Percentiles rank a stretch among this genome's conserved stretches.
phyloP scores from a whole-genome alignment of 2,797 vertebrate species.

The Acanthis flammea region DNA sequence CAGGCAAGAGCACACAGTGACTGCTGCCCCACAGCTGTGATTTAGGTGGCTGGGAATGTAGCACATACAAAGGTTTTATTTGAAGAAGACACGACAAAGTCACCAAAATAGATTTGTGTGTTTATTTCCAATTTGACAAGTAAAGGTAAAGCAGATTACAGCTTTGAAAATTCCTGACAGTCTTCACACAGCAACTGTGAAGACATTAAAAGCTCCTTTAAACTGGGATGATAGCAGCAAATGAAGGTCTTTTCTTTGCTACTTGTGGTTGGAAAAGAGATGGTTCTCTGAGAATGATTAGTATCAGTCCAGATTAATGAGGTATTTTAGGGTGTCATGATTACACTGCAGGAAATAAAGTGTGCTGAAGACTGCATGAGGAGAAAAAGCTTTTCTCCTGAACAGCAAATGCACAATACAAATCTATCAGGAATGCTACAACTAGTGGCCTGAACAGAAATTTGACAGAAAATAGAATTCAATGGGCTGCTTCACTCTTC shows the following conservation, averaged over 20 bases:
- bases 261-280: neutral
- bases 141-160: neutral
- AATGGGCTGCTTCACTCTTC: neutral
- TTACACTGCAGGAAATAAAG: neutral
- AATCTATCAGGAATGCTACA: neutral
- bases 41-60: neutral
- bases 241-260: neutral
- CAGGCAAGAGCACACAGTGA: neutral
- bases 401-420: neutral
- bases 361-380: neutral
- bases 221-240: neutral
- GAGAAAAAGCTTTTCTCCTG: neutral
- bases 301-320: neutral
- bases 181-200: neutral
- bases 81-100: neutral
- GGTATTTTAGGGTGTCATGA: neutral
- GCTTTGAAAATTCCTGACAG: neutral
- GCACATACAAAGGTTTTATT: neutral
- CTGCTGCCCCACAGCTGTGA: neutral
- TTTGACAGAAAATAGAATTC: neutral
- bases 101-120: neutral
- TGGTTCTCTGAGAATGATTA: neutral
- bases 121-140: slow-evolving; percentile 1
- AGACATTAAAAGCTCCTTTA: neutral
- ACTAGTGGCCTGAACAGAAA: neutral